Conservation (phyloP, 2,888 invertebrate genomes). For the Empis stercorea region DNA sequence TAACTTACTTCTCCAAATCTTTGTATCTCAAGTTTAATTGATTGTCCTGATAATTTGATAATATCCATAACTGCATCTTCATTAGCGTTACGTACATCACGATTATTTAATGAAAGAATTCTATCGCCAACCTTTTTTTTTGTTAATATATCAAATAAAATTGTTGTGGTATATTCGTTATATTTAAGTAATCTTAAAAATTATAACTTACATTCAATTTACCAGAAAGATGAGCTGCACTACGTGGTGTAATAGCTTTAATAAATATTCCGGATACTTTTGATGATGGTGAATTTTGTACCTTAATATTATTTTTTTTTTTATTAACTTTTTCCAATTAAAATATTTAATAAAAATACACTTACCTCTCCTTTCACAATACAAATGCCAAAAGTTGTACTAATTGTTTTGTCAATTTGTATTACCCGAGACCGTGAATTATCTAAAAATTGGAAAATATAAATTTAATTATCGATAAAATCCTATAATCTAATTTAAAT, state of each 20-base stretch:
- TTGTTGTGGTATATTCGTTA: too few species aligned
- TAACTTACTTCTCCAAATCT: slow-evolving; percentile 35
- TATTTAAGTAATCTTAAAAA: too few species aligned
- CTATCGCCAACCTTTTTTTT: slow-evolving; percentile 30
- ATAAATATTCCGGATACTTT: slow-evolving; percentile 91
- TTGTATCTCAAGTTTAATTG: slow-evolving; percentile 83
- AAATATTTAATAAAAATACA: slow-evolving; percentile 1
- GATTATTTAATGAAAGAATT: slow-evolving; percentile 68
- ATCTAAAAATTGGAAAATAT: too few species aligned
- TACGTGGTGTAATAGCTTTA: slow-evolving; percentile 87
- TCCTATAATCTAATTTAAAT: too few species aligned
- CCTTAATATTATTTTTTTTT: slow-evolving; percentile 17
- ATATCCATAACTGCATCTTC: slow-evolving; percentile 91
- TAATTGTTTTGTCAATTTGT: slow-evolving; percentile 28
- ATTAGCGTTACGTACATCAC: slow-evolving; percentile 77
- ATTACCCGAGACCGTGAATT: too few species aligned
- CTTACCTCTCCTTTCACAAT: slow-evolving; percentile 90
- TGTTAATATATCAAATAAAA: slow-evolving; percentile 1
- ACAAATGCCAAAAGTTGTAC: slow-evolving; percentile 77
- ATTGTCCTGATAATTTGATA: slow-evolving; percentile 80
- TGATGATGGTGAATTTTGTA: slow-evolving; percentile 44
- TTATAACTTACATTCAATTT: slow-evolving; percentile 56
- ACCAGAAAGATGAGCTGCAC: slow-evolving; percentile 86
- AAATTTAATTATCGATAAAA: too few species aligned
- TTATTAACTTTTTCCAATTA: too few species aligned